Percentiles rank a stretch among this genome's conserved stretches.
Conservation (phyloP, 2,888 invertebrate species). For the Tetheella fluctuosa region DNA sequence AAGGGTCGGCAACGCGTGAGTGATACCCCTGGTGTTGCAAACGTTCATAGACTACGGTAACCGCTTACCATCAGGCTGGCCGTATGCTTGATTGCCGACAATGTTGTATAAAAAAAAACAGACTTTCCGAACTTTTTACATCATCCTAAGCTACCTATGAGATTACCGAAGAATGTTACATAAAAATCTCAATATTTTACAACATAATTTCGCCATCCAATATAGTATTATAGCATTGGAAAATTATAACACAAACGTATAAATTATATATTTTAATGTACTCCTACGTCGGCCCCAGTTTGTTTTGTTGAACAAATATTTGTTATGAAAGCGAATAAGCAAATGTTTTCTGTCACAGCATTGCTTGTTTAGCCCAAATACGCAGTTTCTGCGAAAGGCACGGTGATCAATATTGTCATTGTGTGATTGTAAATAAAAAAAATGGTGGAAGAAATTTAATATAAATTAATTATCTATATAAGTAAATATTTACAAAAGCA, state of each 20-base stretch:
- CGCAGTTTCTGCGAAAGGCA: constrained; percentile 31
- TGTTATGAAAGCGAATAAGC: constrained; percentile 51
- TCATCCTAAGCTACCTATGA: no score
- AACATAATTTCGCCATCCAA: background rate
- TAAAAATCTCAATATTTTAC: background rate
- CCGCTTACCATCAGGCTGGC: no score
- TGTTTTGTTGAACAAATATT: constrained; percentile 43
- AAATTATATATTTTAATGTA: constrained; percentile 22
- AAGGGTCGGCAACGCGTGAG: no score
- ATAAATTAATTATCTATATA: background rate
- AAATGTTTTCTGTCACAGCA: constrained; percentile 17
- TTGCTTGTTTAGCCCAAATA: constrained; percentile 43
- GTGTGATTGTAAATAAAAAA: constrained; percentile 7
- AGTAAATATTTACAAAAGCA: no score
- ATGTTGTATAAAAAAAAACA: no score
- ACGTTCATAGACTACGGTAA: no score
- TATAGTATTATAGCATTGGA: background rate
- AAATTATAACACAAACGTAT: background rate
- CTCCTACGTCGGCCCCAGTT: constrained; percentile 37
- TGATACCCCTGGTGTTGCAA: no score
- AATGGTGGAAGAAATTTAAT: background rate
- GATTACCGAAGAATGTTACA: constrained; percentile 13
- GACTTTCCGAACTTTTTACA: no score
- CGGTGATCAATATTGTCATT: constrained; percentile 8
- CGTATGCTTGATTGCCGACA: no score